These are phyloP conservation scores for Uropsilus gracilis DNA, from an alignment of 2,113 vertebrate species.

Conservation along the genomic window DNA sequence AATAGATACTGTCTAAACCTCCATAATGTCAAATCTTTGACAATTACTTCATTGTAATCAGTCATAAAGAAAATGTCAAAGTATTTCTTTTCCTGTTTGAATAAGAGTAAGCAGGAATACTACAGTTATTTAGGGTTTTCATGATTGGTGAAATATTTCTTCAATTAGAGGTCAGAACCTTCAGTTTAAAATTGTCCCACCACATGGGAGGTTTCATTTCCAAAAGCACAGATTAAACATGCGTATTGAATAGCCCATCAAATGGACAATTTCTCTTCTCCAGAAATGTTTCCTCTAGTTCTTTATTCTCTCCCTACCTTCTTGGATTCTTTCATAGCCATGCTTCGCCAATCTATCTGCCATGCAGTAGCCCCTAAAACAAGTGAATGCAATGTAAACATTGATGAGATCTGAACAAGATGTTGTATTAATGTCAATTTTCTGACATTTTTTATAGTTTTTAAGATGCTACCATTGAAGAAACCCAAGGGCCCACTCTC, in stretches of 20 bases:
- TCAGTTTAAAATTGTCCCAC: neutral
- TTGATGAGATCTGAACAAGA: neutral
- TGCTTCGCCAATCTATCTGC: neutral
- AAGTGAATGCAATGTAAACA: neutral
- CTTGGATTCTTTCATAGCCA: neutral
- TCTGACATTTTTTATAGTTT: neutral
- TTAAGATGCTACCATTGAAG: neutral
- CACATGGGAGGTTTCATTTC: neutral
- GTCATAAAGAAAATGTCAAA: neutral
- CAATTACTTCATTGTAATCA: neutral
- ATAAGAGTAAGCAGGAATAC: neutral
- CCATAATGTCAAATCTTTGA: neutral
- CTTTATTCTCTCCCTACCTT: neutral
- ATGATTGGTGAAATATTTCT: neutral
- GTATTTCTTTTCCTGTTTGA: neutral
- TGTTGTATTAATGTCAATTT: neutral
- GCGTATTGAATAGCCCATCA: neutral
- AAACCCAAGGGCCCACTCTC: neutral
- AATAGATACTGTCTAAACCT: neutral
- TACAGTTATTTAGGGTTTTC: neutral
- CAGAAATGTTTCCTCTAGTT: neutral
- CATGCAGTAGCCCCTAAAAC: neutral
- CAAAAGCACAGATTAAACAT: neutral
- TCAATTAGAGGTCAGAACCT: neutral
- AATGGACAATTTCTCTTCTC: neutral